A percentile compares a stretch with the other conserved stretches of the same genome.
These are phyloP conservation scores for Toxotes jaculatrix DNA, from an alignment of 2,113 vertebrate genomes.

Conservation along the genomic window DNA sequence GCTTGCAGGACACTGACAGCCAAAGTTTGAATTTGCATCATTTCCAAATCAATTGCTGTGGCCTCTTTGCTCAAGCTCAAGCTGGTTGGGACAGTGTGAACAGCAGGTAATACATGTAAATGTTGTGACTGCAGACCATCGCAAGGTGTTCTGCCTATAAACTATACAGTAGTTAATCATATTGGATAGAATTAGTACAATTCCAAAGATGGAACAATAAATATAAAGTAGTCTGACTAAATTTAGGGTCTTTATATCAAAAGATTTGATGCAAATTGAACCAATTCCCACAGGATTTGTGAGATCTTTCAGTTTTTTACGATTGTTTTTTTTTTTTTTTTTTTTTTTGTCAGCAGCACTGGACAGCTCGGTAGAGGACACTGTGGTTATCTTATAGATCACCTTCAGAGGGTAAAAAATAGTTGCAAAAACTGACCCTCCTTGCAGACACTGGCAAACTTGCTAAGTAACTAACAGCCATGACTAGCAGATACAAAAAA, in stretches of 20 bases:
- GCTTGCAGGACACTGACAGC: conserved; percentile 9
- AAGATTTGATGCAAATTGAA: neutral
- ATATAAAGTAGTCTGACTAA: neutral
- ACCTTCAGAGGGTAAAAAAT: too few relatives aligned
- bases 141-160: neutral
- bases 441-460: too few relatives aligned
- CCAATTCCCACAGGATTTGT: neutral
- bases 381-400: too few relatives aligned
- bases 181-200: neutral
- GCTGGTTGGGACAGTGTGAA: conserved; percentile 12
- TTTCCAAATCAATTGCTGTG: conserved; percentile 37
- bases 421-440: too few relatives aligned
- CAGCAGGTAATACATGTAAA: conserved; percentile 1
- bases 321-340: too few relatives aligned
- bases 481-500: too few relatives aligned
- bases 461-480: too few relatives aligned
- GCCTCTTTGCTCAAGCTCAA: neutral
- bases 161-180: neutral
- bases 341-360: too few relatives aligned
- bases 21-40: conserved; percentile 18
- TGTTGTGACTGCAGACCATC: neutral
- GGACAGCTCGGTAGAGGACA: too few relatives aligned
- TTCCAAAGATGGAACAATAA: neutral
- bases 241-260: neutral
- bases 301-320: neutral